phyloP scores from a whole-genome alignment of 2,888 invertebrate species.

The Eupithecia insigniata region DNA sequence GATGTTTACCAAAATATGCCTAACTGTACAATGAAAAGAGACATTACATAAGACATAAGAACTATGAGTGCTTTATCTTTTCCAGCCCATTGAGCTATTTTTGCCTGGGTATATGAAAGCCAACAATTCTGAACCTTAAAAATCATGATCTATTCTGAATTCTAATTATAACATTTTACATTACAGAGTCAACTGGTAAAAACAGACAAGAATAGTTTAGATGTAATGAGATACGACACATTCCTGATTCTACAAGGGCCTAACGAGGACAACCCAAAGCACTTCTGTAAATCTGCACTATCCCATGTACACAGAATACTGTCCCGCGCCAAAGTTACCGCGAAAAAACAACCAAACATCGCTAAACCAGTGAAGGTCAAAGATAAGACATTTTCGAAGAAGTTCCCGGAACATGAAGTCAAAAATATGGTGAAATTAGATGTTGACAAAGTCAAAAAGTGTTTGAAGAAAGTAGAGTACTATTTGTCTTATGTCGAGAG shows the following conservation, averaged over 20 bases:
- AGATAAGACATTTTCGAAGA: slow-evolving; percentile 77
- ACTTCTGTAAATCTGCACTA: slow-evolving; percentile 86
- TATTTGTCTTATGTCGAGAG: slow-evolving; percentile 87
- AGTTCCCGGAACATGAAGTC: slow-evolving; percentile 82
- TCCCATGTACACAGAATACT: slow-evolving; percentile 87
- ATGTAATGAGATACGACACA: slow-evolving; percentile 85
- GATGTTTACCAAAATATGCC: no score
- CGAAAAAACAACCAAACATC: slow-evolving; percentile 12
- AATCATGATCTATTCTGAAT: no score
- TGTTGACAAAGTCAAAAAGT: slow-evolving; percentile 80
- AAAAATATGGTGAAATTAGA: slow-evolving; percentile 80
- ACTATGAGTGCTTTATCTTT: no score
- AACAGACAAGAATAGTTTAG: slow-evolving; percentile 83
- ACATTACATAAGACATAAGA: no score
- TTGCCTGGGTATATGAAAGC: no score
- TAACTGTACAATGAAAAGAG: no score
- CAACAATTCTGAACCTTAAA: no score
- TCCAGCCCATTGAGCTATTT: no score
- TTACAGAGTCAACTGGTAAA: slow-evolving; percentile 84
- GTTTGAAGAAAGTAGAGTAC: slow-evolving; percentile 88
- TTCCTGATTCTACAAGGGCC: slow-evolving; percentile 86
- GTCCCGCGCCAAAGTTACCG: slow-evolving; percentile 66
- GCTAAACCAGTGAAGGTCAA: slow-evolving; percentile 16
- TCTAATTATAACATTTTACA: slow-evolving; percentile 30
- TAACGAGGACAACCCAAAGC: slow-evolving; percentile 75